These are phyloP conservation scores for Champsocephalus gunnari DNA, from an alignment of 2,797 vertebrate genomes.

Conservation along the genomic window DNA sequence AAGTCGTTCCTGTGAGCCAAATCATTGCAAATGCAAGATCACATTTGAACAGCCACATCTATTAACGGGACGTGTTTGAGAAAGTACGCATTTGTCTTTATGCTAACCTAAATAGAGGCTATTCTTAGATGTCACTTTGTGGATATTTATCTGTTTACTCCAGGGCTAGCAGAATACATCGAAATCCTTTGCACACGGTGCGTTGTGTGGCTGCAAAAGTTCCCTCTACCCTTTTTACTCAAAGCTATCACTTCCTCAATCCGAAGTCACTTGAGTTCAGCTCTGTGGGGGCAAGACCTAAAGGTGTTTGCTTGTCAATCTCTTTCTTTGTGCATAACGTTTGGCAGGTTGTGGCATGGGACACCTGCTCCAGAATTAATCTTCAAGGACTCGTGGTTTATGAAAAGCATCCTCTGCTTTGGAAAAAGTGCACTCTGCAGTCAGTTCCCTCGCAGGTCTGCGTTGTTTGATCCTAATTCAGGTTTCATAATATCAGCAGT, in stretches of 20 bases:
- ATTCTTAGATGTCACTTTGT: conserved; percentile 59
- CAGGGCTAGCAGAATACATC: conserved; percentile 23
- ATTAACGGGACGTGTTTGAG: conserved; percentile 46
- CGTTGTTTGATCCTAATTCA: conserved; percentile 49
- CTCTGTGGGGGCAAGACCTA: conserved; percentile 63
- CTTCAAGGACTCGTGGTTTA: conserved; percentile 57
- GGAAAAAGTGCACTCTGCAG: conserved; percentile 17
- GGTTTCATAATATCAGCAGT: conserved; percentile 19
- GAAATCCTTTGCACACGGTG: conserved; percentile 35
- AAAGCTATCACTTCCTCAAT: conserved; percentile 44
- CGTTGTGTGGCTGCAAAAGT: conserved; percentile 30
- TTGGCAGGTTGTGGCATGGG: conserved; percentile 64
- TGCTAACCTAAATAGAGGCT: conserved; percentile 48
- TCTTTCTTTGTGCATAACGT: conserved; percentile 50
- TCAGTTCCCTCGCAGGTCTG: conserved; percentile 29
- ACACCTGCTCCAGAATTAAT: conserved; percentile 59
- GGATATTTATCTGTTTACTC: conserved; percentile 42
- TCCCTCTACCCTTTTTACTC: conserved; percentile 22
- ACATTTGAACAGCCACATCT: conserved; percentile 51
- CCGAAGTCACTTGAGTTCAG: conserved; percentile 59
- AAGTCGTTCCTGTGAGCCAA: conserved; percentile 49
- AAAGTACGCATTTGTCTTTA: conserved; percentile 58
- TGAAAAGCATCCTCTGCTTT: conserved; percentile 54
- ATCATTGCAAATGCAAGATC: conserved; percentile 69
- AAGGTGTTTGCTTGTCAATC: conserved; percentile 69